Evolutionary conservation across 2,113 vertebrate genomes (phyloP), one percentile per base, ranked within the genome.

Genomic region (Prietella phreatophila): DNA sequence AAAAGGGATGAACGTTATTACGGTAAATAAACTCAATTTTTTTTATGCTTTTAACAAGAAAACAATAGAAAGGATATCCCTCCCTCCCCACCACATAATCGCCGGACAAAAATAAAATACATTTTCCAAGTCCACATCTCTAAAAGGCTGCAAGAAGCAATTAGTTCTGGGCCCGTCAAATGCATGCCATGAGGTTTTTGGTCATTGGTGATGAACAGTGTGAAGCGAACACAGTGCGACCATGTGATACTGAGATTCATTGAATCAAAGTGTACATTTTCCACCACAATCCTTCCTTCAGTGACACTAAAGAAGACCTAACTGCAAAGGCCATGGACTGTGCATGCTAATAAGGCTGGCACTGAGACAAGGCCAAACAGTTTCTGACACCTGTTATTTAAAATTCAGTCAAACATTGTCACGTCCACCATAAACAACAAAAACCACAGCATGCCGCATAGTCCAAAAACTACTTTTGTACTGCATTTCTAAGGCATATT

Each of bases 321-420:
- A 82, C 82, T 67, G 65, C 63, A 67, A 86, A 86, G 78, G 30
- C 79, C 82, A 78, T 86, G 86, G 80, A 39, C 82, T 85, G 81
- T 86, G 88, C 88, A 89, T 91, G 67, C 83, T 67, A 91, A 89
- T 89, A 78, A 86, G 53, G 75, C 78, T 67, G 39, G 33, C 53
- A 25, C n/a, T 25, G 33, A 82, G 19, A 58, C 53, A 36, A 81
- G 50, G 19, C 53, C 17, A 55, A 80, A 60, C 33, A 36, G 30
- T 39, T 82, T 58, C 55, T 58, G 53, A 36, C 80, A 60, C 33
- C 56, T 60, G 80, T 82, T 81, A 81, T 81, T 81, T 81, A 60
- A 82, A 82, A 61, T 82, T 82, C 80, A 22, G 19, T 60, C 33
- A 60, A 60, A 82, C 55, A 22, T 55, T 7, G 20, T 82, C 56